Conservation (phyloP, 2,797 vertebrate species). For the Acanthurus lineatus region DNA sequence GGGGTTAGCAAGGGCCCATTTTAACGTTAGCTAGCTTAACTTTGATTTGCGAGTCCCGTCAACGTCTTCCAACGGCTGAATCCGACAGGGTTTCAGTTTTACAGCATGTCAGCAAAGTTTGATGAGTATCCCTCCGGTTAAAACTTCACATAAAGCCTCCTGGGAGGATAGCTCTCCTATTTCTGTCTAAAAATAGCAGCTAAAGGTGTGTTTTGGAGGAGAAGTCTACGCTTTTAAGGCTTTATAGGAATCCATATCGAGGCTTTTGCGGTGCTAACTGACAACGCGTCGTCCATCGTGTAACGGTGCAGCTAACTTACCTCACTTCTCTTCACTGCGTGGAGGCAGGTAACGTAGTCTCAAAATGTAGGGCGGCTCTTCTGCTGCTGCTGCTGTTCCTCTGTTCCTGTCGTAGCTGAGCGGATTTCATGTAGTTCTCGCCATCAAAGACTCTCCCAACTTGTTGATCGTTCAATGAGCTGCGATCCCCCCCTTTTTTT, state of each 20-base stretch:
- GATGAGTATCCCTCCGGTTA: not conserved
- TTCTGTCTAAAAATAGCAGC: conserved; percentile 56
- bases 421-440: conserved; percentile 59
- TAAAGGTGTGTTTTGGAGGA: not conserved
- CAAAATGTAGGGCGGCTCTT: conserved; percentile 16
- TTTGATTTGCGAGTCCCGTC: conserved; percentile 32
- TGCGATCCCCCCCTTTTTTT: conserved; percentile 8
- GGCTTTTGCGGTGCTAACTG: not conserved
- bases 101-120: conserved; percentile 13
- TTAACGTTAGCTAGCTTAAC: conserved; percentile 27
- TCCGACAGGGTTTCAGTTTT: not conserved
- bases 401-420: conserved; percentile 26
- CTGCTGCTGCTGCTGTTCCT: conserved; percentile 37
- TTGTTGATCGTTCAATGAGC: conserved; percentile 44
- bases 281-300: conserved; percentile 1
- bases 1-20: conserved; percentile 33
- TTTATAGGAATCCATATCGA: not conserved
- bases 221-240: no score
- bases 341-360: conserved; percentile 32
- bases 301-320: conserved; percentile 69
- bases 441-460: conserved; percentile 52
- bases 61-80: conserved; percentile 3
- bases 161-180: not conserved
- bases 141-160: conserved; percentile 34
- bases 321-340: conserved; percentile 36